phyloP scores from a whole-genome alignment of 2,797 vertebrate species.

The Zenarchopterus dispar region DNA sequence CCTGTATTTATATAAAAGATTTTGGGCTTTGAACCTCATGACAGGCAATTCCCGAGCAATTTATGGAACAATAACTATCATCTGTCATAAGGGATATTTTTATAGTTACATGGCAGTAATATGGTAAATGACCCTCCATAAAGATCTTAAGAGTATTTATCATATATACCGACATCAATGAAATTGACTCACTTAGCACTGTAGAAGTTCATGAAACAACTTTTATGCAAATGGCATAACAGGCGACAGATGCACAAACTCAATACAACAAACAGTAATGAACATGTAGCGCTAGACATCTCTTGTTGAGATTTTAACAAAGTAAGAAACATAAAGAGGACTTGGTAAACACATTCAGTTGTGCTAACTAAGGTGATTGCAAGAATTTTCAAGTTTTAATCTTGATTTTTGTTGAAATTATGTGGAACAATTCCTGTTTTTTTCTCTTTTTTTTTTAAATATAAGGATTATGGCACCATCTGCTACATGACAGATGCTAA shows the following conservation, averaged over 20 bases:
- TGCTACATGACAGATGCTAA: constrained; percentile 72
- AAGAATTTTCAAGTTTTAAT: constrained; percentile 74
- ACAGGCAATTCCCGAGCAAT: too few relatives aligned
- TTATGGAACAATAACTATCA: too few relatives aligned
- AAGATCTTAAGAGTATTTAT: too few relatives aligned
- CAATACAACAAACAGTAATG: constrained; percentile 82
- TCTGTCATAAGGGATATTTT: too few relatives aligned
- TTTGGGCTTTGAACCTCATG: too few relatives aligned
- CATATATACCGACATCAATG: constrained; percentile 8
- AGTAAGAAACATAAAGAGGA: constrained; percentile 72
- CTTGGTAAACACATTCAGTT: constrained; percentile 78
- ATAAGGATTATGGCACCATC: constrained; percentile 80
- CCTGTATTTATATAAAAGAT: too few relatives aligned
- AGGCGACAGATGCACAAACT: constrained; percentile 83
- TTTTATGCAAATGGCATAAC: constrained; percentile 87
- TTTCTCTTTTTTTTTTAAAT: constrained; percentile 45
- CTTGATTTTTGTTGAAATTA: constrained; percentile 62
- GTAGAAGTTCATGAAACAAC: constrained; percentile 78
- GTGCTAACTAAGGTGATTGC: constrained; percentile 72
- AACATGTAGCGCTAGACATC: constrained; percentile 80
- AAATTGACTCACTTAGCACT: constrained; percentile 34
- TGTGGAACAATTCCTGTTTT: constrained; percentile 48
- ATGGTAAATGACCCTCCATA: too few relatives aligned
- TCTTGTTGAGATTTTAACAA: constrained; percentile 73
- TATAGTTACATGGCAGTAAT: too few relatives aligned